phyloP scores from a whole-genome alignment of 2,113 vertebrate genomes.

The Elephas maximus region DNA sequence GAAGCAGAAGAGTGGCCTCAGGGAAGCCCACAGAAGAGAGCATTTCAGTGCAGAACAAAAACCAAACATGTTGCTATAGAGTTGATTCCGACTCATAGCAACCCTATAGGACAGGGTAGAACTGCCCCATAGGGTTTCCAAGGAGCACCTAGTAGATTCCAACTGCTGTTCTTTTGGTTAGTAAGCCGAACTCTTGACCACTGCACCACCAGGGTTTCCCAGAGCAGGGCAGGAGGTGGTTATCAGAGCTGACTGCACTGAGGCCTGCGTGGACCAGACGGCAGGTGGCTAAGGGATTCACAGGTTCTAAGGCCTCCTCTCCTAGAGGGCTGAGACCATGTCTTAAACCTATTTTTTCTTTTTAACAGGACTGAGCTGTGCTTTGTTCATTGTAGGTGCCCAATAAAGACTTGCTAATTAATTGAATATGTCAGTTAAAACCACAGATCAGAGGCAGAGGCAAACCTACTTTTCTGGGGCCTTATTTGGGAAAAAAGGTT shows the following conservation, averaged over 20 bases:
- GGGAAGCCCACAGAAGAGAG: background rate
- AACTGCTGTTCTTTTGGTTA: no score
- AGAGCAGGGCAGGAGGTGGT: background rate
- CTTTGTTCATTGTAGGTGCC: background rate
- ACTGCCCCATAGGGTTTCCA: no score
- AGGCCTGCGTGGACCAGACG: background rate
- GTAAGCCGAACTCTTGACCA: no score
- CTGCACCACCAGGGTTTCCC: no score
- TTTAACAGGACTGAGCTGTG: background rate
- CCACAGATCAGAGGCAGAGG: conserved; percentile 2
- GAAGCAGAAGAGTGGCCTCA: background rate
- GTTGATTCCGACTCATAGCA: no score
- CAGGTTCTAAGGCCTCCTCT: background rate
- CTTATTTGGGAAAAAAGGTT: background rate
- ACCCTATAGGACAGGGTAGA: no score
- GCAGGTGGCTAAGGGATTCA: background rate
- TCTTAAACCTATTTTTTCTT: background rate
- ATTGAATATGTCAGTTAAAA: background rate
- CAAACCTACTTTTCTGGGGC: conserved; percentile 4
- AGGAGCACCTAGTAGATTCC: no score
- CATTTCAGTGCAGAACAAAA: background rate
- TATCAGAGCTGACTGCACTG: accelerated
- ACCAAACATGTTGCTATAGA: no score
- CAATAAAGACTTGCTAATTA: conserved; percentile 2
- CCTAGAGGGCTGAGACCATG: background rate